Base-by-base conservation (phyloP, 2,888 invertebrate species). In the Apamea crenata region DNA sequence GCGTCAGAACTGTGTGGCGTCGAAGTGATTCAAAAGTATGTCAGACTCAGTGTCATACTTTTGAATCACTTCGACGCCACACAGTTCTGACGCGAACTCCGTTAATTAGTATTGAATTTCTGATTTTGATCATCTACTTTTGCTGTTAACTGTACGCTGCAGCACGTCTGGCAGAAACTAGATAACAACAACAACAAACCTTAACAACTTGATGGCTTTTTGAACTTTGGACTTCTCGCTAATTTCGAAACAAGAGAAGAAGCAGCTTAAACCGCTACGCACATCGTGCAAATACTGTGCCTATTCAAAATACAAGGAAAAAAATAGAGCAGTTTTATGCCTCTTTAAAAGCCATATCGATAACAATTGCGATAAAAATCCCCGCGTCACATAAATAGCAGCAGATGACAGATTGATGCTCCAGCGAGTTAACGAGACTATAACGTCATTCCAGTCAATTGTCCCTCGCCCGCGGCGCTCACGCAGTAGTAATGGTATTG, bases 371-470 rank as follows among this genome's bases (percentile, higher is more conserved):
- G 4, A 83, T 83, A 84, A 75, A 61, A 75, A 72, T 10, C 63
- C 21, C 16, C 36, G 10, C 2, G 18, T n/a, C 47, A 18, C 69
- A 69, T 59, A 66, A 75, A 75, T 56, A 76, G 21, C 47, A 63
- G 50, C 18, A 44, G 56, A 68, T 84, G 86, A 84, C 68, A 83
- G 78, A 83, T 84, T 74, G 74, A 70, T 50, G 59, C 47, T 6
- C 32, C 25, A 18, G n/a, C 1, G 8, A 44, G 69, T 72, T 56
- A 61, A 74, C 78, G 65, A 83, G 69, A 59, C 74, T 44, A 75
- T 84, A 25, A 69, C 74, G 68, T 66, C 59, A 74, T 72, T 79
- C 44, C 61, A 44, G 59, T 83, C 78, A 84, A 86, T 83, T 84
- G 82, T 84, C 2, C 44, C 66, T 66, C 47, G 53, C 67, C 44